phyloP scores from a whole-genome alignment of 2,113 vertebrate genomes.

The Nothobranchius furzeri region DNA sequence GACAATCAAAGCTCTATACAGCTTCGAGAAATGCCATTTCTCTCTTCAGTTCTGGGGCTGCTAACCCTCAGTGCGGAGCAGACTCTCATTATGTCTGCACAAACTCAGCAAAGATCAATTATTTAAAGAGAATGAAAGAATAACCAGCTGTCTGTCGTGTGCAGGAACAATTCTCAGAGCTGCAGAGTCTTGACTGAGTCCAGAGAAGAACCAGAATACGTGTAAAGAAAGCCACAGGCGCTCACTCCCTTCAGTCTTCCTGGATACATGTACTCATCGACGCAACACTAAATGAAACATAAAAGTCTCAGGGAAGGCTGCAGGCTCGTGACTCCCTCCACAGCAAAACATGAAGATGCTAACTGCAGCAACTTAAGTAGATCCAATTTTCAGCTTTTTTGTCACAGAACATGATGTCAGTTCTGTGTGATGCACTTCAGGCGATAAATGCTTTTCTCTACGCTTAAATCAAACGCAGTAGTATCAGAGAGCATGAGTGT shows the following conservation, averaged over 20 bases:
- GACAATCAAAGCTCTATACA: constrained; percentile 60
- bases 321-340: background rate
- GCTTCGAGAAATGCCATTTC: constrained; percentile 45
- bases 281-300: constrained; percentile 35
- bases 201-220: constrained; percentile 3
- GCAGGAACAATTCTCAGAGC: constrained; percentile 18
- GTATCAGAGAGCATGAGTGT: background rate
- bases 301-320: constrained; percentile 1
- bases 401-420: background rate
- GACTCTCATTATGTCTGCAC: constrained; percentile 56
- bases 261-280: constrained; percentile 14
- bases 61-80: constrained; percentile 51
- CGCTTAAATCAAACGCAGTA: constrained; percentile 14
- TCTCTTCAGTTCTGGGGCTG: constrained; percentile 30
- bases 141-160: constrained; percentile 33
- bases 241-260: constrained; percentile 14
- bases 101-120: constrained; percentile 54
- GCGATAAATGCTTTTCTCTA: background rate
- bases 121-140: constrained; percentile 39
- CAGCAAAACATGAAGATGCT: constrained; percentile 16
- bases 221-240: background rate
- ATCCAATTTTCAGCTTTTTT: constrained; percentile 7
- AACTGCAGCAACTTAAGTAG: constrained; percentile 8
- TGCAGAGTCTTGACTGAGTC: background rate
- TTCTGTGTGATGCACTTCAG: background rate